phyloP scores from a whole-genome alignment of 1,140 invertebrate species.

The Heliconius hermathena region DNA sequence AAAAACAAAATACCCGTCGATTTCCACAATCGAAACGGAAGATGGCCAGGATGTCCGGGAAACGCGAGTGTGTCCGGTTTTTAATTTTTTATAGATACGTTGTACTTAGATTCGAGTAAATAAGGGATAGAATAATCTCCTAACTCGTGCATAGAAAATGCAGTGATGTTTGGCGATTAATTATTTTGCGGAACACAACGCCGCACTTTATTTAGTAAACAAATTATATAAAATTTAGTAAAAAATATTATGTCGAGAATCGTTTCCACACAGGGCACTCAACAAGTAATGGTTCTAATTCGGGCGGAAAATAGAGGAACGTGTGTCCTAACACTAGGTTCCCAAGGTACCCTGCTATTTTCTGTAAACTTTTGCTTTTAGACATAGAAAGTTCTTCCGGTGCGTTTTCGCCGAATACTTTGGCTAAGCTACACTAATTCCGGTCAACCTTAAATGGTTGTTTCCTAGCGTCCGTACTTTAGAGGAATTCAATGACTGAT shows the following conservation, averaged over 20 bases:
- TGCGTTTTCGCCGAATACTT: background rate
- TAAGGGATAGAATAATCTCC: background rate
- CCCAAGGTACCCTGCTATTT: background rate
- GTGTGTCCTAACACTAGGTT: too few relatives aligned
- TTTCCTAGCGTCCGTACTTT: background rate
- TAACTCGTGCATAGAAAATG: background rate
- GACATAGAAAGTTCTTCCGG: background rate
- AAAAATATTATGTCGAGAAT: too few relatives aligned
- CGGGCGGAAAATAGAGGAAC: too few relatives aligned
- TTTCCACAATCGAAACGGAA: slow-evolving; percentile 7
- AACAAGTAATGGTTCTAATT: too few relatives aligned
- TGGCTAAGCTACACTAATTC: background rate
- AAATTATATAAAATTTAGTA: too few relatives aligned
- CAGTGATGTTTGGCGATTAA: too few relatives aligned
- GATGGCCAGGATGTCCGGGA: background rate
- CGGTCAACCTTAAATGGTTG: background rate
- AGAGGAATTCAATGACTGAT: background rate
- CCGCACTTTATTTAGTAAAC: too few relatives aligned
- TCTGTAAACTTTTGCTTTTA: background rate
- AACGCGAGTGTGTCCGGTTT: background rate
- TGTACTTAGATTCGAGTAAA: background rate
- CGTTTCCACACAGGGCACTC: too few relatives aligned
- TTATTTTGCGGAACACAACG: too few relatives aligned
- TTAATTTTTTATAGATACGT: background rate
- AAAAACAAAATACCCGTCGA: background rate